Base-by-base conservation (phyloP, 2,797 vertebrate genomes). In the Botia almorhae region DNA sequence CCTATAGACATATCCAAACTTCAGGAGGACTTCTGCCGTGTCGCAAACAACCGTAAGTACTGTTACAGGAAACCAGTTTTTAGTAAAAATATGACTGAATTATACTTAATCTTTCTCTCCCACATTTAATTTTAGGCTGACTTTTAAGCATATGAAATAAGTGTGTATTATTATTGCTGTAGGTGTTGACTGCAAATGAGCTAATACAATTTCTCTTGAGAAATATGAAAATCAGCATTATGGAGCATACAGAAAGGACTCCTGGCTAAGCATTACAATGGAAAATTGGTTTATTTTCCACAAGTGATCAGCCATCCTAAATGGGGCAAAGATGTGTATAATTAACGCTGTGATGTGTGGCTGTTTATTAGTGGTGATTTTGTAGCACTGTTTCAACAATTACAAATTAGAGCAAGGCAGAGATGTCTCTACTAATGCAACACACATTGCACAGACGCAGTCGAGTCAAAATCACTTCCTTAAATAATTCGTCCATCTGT, bases 11-110 rank as follows among this genome's bases (percentile, higher is more conserved):
- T 97, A 87, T 94, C 96, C 84, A 98, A 97, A 91, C 94, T 99
- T 90, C 98, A 98, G 84, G 97, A 97, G 83, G 96, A 99, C 75
- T 95, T 99, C 87, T 99, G 95, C 89, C 96, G 95, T 0, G 84
- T 98, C 51, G 96, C 97, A 82, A 92, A 93, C 82, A 96, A 94
- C 93, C 92, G 98, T 99, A 91, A 95, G 92, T 83, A 1, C 36
- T 29, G 21, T 48, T n/a, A 61, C 48, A 33, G 12, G 4, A 7
- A 48, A 19, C 16, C 17, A n/a, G 16, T 65, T 17, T n/a, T 14
- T 43, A n/a, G 3, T 43, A 36, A 51, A 12, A 14, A 19, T n/a
- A 17, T 14, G 0, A 2, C 43, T 73, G 3, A 23, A n/a, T 46
- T 0, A 58, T 21, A 39, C 26, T 14, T 29, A 14, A 69, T 64